phyloP scores from a whole-genome alignment of 2,888 invertebrate genomes.

The Drosophila prolongata region DNA sequence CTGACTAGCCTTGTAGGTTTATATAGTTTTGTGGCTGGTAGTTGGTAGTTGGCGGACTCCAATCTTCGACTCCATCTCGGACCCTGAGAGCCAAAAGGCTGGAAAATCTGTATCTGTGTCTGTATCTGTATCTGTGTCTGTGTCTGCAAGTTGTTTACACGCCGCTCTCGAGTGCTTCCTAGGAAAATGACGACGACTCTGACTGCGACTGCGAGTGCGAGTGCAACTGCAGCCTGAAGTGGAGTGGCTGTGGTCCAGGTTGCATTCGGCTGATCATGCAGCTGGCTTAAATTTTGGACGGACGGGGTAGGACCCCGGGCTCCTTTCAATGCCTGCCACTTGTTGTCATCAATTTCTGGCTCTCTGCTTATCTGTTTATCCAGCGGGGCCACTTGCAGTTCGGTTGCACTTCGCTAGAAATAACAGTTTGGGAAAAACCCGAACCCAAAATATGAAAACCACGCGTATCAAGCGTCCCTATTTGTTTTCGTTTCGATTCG shows the following conservation, averaged over 20 bases:
- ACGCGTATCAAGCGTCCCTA: slow-evolving; percentile 46
- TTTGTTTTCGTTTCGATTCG: slow-evolving; percentile 61
- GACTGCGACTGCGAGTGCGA: slow-evolving; percentile 47
- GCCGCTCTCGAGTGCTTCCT: slow-evolving; percentile 71
- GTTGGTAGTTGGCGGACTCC: slow-evolving; percentile 10
- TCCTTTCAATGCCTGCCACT: slow-evolving; percentile 77
- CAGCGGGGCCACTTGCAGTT: slow-evolving; percentile 53
- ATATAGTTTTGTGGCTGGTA: slow-evolving; percentile 27
- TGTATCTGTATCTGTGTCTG: slow-evolving; percentile 1
- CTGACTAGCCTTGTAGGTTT: slow-evolving; percentile 70
- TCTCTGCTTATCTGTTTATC: slow-evolving; percentile 44
- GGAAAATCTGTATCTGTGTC: slow-evolving; percentile 43
- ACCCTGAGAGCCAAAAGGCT: slow-evolving; percentile 7
- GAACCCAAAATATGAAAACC: slow-evolving; percentile 7
- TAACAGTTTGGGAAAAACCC: slow-evolving; percentile 51
- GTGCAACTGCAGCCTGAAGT: slow-evolving; percentile 59
- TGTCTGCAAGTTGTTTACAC: slow-evolving; percentile 69
- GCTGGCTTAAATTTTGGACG: slow-evolving; percentile 31
- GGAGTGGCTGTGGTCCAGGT: slow-evolving; percentile 19
- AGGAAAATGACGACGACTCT: slow-evolving; percentile 72
- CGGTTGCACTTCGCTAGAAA: slow-evolving; percentile 64
- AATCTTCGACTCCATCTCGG: slow-evolving; percentile 21
- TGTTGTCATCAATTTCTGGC: slow-evolving; percentile 77
- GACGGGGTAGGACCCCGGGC: slow-evolving; percentile 36
- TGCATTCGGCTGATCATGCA: slow-evolving; percentile 76